Conservation (phyloP, 2,113 vertebrate genomes). For the Mugil cephalus region DNA sequence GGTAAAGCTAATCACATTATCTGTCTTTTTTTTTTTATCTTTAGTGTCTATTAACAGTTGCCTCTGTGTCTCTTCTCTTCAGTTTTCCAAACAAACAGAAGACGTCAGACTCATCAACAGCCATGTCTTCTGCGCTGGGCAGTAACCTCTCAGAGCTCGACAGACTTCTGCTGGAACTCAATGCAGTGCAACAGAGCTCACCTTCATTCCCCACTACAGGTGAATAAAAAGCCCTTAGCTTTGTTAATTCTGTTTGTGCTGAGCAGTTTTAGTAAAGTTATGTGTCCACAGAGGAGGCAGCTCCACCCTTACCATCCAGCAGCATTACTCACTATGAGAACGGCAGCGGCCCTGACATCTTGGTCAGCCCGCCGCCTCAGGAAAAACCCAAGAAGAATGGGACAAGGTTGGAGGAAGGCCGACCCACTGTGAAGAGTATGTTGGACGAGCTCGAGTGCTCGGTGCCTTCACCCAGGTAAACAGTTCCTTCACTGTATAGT, state of each 20-base stretch:
- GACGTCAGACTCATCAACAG: constrained; percentile 89
- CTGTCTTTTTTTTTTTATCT: not conserved
- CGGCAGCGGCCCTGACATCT: constrained; percentile 82
- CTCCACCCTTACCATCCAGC: constrained; percentile 82
- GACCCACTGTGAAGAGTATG: constrained; percentile 94
- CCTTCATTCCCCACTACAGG: constrained; percentile 89
- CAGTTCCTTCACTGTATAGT: not conserved
- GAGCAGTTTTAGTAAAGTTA: not conserved
- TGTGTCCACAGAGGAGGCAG: constrained; percentile 79
- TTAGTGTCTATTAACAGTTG: not conserved
- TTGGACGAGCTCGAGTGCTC: constrained; percentile 95
- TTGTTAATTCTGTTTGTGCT: not conserved
- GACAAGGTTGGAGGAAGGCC: constrained; percentile 87
- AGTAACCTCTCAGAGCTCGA: constrained; percentile 97
- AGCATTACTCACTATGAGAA: constrained; percentile 90
- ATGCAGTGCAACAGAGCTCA: constrained; percentile 93
- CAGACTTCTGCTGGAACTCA: constrained; percentile 94
- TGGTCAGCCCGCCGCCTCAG: constrained; percentile 82
- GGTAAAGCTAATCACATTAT: fast-evolving
- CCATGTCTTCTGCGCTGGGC: constrained; percentile 93
- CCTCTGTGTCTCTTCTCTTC: constrained; percentile 14
- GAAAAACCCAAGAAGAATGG: constrained; percentile 93
- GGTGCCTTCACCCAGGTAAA: constrained; percentile 92
- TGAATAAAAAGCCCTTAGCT: constrained; percentile 51
- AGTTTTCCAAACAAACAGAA: constrained; percentile 99